Percentiles rank a stretch among this genome's conserved stretches.
phyloP scores from a whole-genome alignment of 2,113 vertebrate species.

The Brachypteracias leptosomus region DNA sequence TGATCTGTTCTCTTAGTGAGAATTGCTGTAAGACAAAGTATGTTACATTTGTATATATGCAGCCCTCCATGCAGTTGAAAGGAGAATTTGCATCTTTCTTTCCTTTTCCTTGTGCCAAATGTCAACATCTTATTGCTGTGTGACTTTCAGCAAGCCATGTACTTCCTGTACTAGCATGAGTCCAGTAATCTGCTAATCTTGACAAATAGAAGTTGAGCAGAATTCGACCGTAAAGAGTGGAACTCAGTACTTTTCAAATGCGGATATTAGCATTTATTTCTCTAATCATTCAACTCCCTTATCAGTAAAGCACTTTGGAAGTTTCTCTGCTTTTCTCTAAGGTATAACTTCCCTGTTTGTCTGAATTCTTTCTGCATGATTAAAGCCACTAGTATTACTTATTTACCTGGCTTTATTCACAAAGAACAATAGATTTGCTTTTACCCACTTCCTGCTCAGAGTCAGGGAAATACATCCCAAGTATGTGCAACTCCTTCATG shows the following conservation, averaged over 20 bases:
- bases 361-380: slow-evolving; percentile 10
- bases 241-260: not conserved
- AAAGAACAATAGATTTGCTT: not conserved
- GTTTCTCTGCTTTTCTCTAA: not conserved
- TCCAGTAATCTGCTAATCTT: not conserved
- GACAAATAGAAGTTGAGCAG: not conserved
- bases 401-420: slow-evolving; percentile 28
- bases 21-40: not conserved
- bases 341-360: not conserved
- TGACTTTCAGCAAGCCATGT: not conserved
- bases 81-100: not conserved
- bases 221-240: not conserved
- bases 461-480: not conserved
- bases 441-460: not conserved
- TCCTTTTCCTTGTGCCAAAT: not conserved
- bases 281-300: not conserved
- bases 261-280: not conserved
- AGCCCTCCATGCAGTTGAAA: not conserved
- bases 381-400: not conserved
- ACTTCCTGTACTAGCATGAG: not conserved
- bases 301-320: not conserved
- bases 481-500: not conserved
- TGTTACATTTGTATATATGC: not conserved
- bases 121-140: not conserved
- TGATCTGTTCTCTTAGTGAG: not conserved